Base-by-base conservation (phyloP, 2,113 vertebrate genomes). In the Cynocephalus volans region DNA sequence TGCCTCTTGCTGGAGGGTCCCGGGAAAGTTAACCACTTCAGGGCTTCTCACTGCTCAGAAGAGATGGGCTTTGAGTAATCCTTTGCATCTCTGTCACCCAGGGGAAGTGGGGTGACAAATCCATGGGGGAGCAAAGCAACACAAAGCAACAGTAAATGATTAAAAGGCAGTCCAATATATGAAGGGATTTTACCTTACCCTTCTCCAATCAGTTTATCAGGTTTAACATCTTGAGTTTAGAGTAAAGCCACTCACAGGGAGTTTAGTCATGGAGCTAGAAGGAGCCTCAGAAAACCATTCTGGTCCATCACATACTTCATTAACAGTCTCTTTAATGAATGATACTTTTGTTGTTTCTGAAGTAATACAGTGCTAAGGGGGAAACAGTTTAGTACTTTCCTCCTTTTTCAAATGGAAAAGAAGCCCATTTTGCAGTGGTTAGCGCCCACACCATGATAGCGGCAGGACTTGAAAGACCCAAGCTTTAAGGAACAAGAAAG, bases 361-460 rank as follows among this genome's bases (percentile, higher is more conserved):
- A 67, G 26, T 48, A 52, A 83, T 31, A 48, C 8, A 81, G 17
- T 56, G 13, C 54, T 18, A 65, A 41, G 10, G 36, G 48, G 2
- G 41, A n/a, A 54, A 50, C 1, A 13, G 41, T 9, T 50, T 24
- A 50, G 56, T n/a, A 8, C 88, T 69, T 52, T 48, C 13, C 58
- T 58, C 33, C n/a, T 41, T 41, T 41, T 41, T 64, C 15, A 36
- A 11, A 13, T 15, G 50, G 60, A 33, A 64, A 83, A 28, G 52
- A 31, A 82, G 48, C 15, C 58, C 1, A 0, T 73, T 73, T 31
- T 70, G 12, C 54, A 36, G 21, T 0, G 17, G n/a, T 60, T 77
- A 5, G 14, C 5, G 1, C 60, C 28, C 11, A 1, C 15, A 1
- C 41, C 23, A 2, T 18, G 3, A 14, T 8, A 11, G 67, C 0